Evolutionary conservation across 2,888 invertebrate genomes (phyloP), one percentile per base, ranked within the genome.

Genomic region (Tribolium freemani): DNA sequence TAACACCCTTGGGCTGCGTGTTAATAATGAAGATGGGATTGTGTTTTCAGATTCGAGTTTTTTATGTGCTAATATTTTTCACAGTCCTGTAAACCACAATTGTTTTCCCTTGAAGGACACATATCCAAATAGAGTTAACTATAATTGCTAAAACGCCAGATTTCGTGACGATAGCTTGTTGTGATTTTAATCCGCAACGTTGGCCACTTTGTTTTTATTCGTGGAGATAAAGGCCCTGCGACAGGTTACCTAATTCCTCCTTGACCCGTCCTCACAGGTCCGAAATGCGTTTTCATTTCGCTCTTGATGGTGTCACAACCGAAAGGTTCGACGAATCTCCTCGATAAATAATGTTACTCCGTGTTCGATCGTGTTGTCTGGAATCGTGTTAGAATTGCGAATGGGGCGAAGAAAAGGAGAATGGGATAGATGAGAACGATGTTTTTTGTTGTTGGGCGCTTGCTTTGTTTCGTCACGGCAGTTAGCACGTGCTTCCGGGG

Each of bases 401-500:
- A 74, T 68, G 30, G 72, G 26, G 26, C 21, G 26, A 56, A 60
- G 61, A 60, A 56, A 66, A 66, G 71, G 68, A 38, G 51, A 30
- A 38, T 61, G 51, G 69, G 74, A 75, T 54, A 26, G 71, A 76
- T 69, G 73, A 75, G 75, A 73, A 71, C 57, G 69, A 69, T 73
- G 74, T 76, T 78, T 79, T 78, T 78, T 71, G 69, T 76, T 74
- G 74, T 71, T 70, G 60, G 70, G 71, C 61, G 63, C 16, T 72
- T 78, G 78, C 77, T 78, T 80, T 80, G 78, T 80, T 80, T 77
- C 77, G 76, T 77, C 77, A 76, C 72, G 73, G 76, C 75, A 75
- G 76, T 78, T 78, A 74, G 71, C 78, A 80, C 80, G 80, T 79
- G 75, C 78, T 79, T 73, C 69, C 76, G 71, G 71, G 74, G 76